These are phyloP conservation scores for Raja brachyura DNA, from an alignment of 2,113 vertebrate species.

Conservation along the genomic window DNA sequence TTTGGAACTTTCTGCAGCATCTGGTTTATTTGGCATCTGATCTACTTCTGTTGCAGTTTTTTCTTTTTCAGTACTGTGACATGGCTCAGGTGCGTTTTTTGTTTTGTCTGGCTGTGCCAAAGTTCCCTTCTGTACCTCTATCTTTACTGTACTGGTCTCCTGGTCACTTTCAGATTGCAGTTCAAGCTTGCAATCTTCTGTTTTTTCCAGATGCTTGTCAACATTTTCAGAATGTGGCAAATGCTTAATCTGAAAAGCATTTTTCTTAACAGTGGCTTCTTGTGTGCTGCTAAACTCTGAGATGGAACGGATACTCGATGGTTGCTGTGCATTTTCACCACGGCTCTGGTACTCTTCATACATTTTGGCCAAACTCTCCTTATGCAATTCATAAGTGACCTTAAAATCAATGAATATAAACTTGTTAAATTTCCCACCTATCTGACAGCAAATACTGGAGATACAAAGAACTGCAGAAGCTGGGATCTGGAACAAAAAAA, in stretches of 20 bases:
- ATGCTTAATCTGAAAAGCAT: slow-evolving; percentile 39
- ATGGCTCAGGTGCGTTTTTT: neutral
- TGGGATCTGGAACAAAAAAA: no score
- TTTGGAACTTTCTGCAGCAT: neutral
- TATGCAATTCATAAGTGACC: slow-evolving; percentile 96
- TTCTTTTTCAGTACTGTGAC: neutral
- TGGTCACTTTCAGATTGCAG: slow-evolving; percentile 48
- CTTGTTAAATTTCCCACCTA: no score
- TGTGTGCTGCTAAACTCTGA: slow-evolving; percentile 58
- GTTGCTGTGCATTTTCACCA: slow-evolving; percentile 46
- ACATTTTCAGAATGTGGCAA: slow-evolving; percentile 23
- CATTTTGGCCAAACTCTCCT: slow-evolving; percentile 74
- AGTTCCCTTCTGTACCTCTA: slow-evolving; percentile 44
- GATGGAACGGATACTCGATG: slow-evolving; percentile 59
- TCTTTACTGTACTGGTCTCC: slow-evolving; percentile 34
- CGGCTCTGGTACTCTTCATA: slow-evolving; percentile 77
- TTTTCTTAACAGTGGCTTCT: slow-evolving; percentile 49
- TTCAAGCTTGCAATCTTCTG: slow-evolving; percentile 48
- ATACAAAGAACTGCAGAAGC: no score
- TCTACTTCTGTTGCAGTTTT: neutral
- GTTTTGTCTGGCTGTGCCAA: neutral
- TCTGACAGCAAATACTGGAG: no score
- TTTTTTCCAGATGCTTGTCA: slow-evolving; percentile 44
- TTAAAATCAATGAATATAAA: slow-evolving; percentile 47
- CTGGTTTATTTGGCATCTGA: neutral